Conservation (phyloP, 2,113 vertebrate genomes). For the Prochilodus magdalenae region DNA sequence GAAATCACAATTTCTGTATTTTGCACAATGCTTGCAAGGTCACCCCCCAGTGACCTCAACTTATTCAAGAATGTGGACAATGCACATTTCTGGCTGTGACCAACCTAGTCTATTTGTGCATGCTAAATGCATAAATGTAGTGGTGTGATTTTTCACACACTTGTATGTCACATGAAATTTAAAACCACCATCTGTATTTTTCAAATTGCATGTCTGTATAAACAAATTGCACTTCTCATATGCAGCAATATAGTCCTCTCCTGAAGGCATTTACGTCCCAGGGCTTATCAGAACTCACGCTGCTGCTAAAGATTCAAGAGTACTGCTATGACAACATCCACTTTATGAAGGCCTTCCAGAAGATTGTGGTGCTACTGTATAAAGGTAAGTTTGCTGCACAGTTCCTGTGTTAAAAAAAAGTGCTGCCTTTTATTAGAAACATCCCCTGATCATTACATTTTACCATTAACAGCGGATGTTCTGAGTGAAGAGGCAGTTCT, state of each 20-base stretch:
- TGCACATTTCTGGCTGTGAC: too few relatives aligned
- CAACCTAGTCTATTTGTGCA: too few relatives aligned
- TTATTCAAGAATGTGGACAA: too few relatives aligned
- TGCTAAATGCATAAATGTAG: too few relatives aligned
- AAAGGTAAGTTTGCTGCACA: constrained; percentile 86
- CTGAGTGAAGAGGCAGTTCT: constrained; percentile 97
- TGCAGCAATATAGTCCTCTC: constrained; percentile 97
- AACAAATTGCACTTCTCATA: too few relatives aligned
- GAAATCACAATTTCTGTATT: too few relatives aligned
- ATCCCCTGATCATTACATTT: neutral
- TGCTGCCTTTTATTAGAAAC: neutral
- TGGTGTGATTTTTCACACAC: too few relatives aligned
- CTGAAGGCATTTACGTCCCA: constrained; percentile 98
- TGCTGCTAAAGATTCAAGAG: constrained; percentile 99
- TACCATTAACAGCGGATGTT: constrained; percentile 85
- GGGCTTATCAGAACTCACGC: constrained; percentile 96
- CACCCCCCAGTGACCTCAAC: too few relatives aligned
- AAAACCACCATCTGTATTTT: too few relatives aligned
- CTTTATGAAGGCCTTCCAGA: constrained; percentile 99
- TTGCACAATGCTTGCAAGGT: too few relatives aligned
- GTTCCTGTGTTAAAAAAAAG: neutral
- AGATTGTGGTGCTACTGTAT: constrained; percentile 99
- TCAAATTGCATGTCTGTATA: too few relatives aligned
- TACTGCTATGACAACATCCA: constrained; percentile 99
- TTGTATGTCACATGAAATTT: too few relatives aligned